Conservation (phyloP, 2,113 vertebrate species). For the Thomomys bottae region DNA sequence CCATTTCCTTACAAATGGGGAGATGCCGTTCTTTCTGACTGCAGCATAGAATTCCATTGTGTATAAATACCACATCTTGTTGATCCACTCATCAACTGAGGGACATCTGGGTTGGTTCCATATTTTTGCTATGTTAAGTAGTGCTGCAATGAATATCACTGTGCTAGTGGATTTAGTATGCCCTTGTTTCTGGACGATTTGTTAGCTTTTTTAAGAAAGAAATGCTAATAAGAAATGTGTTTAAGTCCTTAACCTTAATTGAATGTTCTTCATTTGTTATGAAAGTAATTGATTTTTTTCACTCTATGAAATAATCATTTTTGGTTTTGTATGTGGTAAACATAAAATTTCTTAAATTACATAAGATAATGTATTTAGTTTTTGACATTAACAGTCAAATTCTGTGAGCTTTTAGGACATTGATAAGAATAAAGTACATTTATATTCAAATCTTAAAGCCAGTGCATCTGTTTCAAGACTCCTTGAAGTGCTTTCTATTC, state of each 20-base stretch:
- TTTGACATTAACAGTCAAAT: no score
- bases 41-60: no score
- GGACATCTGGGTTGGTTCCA: no score
- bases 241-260: conserved; percentile 18
- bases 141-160: no score
- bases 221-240: background rate
- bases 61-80: no score
- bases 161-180: no score
- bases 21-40: no score
- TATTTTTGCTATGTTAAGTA: no score
- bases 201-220: background rate
- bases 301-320: background rate
- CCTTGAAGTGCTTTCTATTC: no score
- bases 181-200: no score
- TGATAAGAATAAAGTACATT: background rate
- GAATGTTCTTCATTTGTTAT: background rate
- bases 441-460: background rate
- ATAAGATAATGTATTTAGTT: background rate
- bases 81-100: no score
- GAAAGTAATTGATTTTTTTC: background rate
- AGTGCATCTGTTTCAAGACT: background rate
- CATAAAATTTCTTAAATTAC: background rate
- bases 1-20: no score
- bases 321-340: background rate
- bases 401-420: background rate